These are phyloP conservation scores for Drosophila dunni DNA, from an alignment of 1,140 invertebrate genomes.

Conservation along the genomic window DNA sequence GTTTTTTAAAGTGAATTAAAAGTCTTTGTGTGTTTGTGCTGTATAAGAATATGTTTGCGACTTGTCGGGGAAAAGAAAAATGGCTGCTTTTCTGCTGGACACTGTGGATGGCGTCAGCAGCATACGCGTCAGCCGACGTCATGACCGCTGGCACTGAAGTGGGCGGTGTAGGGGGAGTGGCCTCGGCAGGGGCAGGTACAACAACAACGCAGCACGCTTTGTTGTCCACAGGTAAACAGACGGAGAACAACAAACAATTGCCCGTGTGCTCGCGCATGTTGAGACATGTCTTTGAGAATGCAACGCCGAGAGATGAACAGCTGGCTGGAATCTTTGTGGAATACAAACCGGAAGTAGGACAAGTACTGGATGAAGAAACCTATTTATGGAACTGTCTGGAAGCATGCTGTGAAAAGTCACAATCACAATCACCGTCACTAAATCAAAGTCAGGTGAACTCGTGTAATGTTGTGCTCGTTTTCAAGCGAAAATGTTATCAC, in stretches of 20 bases:
- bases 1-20: slow-evolving; percentile 9
- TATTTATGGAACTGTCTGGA: slow-evolving; percentile 87
- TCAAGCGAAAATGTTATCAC: slow-evolving; percentile 91
- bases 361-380: slow-evolving; percentile 60
- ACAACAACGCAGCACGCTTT: slow-evolving; percentile 16
- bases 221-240: slow-evolving; percentile 38
- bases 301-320: slow-evolving; percentile 68
- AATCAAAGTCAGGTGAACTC: slow-evolving; percentile 73
- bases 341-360: slow-evolving; percentile 53
- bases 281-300: slow-evolving; percentile 77
- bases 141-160: slow-evolving; percentile 29
- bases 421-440: slow-evolving; percentile 44
- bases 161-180: slow-evolving; percentile 4
- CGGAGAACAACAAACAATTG: slow-evolving; percentile 11
- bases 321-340: slow-evolving; percentile 72
- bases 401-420: slow-evolving; percentile 88
- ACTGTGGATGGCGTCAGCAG: slow-evolving; percentile 67
- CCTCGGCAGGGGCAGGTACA: slow-evolving; percentile 2
- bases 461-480: slow-evolving; percentile 93
- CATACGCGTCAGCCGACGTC: slow-evolving; percentile 53
- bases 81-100: slow-evolving; percentile 32
- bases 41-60: slow-evolving; percentile 18
- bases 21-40: background rate
- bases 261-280: slow-evolving; percentile 69
- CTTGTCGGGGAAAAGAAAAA: slow-evolving; percentile 2